Evolutionary conservation across 2,797 vertebrate genomes (phyloP).

Genomic region (Thripadectes ignobilis): DNA sequence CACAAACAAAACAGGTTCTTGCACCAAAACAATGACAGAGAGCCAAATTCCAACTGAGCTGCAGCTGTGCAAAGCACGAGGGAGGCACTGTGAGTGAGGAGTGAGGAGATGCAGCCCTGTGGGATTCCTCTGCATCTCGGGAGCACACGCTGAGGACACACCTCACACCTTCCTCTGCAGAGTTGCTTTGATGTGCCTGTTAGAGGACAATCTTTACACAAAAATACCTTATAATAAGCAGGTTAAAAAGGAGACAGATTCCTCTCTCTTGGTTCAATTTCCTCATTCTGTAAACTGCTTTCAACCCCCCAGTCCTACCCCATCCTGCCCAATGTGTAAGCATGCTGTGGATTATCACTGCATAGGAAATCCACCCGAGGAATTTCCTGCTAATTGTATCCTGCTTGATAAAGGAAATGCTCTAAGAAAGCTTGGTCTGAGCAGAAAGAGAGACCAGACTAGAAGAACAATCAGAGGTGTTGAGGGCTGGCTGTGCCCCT

Average conservation of each 20-base stretch:
- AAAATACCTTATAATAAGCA: background rate
- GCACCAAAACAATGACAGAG: slow-evolving; percentile 12
- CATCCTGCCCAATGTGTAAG: background rate
- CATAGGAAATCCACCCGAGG: slow-evolving; percentile 59
- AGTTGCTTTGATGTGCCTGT: slow-evolving; percentile 18
- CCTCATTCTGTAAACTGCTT: slow-evolving; percentile 7
- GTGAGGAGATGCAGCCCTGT: background rate
- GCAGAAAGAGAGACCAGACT: slow-evolving; percentile 35
- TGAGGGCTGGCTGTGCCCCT: background rate
- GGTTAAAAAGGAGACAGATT: slow-evolving; percentile 26
- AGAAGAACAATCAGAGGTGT: slow-evolving; percentile 46
- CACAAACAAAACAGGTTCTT: slow-evolving; percentile 19
- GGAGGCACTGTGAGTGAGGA: background rate
- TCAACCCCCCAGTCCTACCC: background rate
- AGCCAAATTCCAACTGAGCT: slow-evolving; percentile 12
- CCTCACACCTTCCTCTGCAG: background rate
- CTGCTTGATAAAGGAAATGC: slow-evolving; percentile 66
- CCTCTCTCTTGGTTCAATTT: background rate
- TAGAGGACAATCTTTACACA: background rate
- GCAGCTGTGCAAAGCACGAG: slow-evolving; percentile 22
- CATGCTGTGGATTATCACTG: background rate
- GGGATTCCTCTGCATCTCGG: background rate
- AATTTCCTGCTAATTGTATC: slow-evolving; percentile 66
- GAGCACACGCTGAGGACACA: background rate
- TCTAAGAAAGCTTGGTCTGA: slow-evolving; percentile 35